Conservation (phyloP, 1,140 invertebrate genomes). For the Steinernema feltiae region DNA sequence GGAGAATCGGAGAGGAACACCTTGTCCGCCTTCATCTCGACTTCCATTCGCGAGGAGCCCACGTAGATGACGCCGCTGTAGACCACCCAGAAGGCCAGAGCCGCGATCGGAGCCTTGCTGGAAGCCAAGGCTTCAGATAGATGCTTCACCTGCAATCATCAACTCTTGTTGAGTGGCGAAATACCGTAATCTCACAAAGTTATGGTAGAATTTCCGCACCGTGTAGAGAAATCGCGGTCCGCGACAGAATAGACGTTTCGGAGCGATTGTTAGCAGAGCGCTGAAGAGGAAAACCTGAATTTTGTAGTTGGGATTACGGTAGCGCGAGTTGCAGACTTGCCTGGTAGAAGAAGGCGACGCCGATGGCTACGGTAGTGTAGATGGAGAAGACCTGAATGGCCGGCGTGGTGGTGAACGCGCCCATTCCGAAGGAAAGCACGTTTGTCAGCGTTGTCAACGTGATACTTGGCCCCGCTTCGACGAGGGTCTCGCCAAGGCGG, state of each 20-base stretch:
- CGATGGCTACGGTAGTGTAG: constrained; percentile 82
- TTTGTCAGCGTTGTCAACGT: constrained; percentile 58
- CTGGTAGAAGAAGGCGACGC: constrained; percentile 78
- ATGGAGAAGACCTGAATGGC: constrained; percentile 84
- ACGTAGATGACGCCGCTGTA: not conserved
- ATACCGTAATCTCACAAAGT: not conserved
- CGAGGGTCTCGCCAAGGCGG: not conserved
- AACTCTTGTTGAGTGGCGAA: not conserved
- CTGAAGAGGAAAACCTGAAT: constrained; percentile 3
- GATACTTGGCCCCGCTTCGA: constrained; percentile 15
- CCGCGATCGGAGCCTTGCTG: not conserved
- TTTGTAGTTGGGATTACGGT: not conserved
- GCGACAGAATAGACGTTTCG: not conserved
- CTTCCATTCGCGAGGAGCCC: not conserved
- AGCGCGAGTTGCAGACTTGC: not conserved
- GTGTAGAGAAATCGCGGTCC: not conserved
- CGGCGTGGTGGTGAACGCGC: constrained; percentile 69
- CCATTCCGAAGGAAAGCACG: constrained; percentile 90
- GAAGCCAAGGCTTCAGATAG: not conserved
- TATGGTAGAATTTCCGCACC: not conserved
- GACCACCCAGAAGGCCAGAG: not conserved
- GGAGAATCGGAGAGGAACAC: not conserved
- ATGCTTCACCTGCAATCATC: not conserved
- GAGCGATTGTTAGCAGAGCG: constrained; percentile 1
- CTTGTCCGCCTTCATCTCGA: not conserved